Evolutionary conservation across 2,113 vertebrate genomes (phyloP), one percentile per base, ranked within the genome.

Genomic region (Oryzias curvinotus): DNA sequence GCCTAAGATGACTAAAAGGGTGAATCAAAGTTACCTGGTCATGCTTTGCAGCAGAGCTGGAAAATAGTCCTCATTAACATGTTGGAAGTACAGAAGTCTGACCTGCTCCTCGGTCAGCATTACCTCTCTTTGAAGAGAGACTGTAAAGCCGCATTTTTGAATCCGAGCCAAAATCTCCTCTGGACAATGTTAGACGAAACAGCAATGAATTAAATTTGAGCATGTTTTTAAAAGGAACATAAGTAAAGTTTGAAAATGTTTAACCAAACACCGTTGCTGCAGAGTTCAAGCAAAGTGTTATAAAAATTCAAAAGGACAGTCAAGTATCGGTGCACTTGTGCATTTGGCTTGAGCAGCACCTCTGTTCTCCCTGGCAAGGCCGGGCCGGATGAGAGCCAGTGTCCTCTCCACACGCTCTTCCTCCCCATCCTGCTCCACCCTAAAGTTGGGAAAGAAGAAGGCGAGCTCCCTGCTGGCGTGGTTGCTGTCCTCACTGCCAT

Each of bases 371-470:
- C 85, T 91, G 85, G 90, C 80, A 74, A 81, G 53, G 56, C 90
- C 77, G 17, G 90, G 91, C 64, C 89, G 89, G 85, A 92, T 91
- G 25, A 94, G 85, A 57, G 90, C 90, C 80, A 92, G 89, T 26
- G 91, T 92, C 87, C 88, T 91, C 87, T 92, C 92, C 61, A 84
- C 83, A 73, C 51, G 82, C 64, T 86, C 82, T 78, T 75, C 81
- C 84, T 84, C 71, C 75, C 80, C 82, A 19, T 83, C 77, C 83
- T 69, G 87, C 72, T 80, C 73, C 7, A 69, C 78, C 82, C 86
- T 88, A 70, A 93, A 92, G 73, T 77, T 85, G 66, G 94, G 93
- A 82, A 96, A 95, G 87, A 95, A 92, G 81, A 94, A 87, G 43
- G 91, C 92, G 50, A 95, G 90, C 67, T 95, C 94, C 84, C 91